Conservation (phyloP, 2,113 vertebrate genomes). For the Ramphastos sulfuratus region DNA sequence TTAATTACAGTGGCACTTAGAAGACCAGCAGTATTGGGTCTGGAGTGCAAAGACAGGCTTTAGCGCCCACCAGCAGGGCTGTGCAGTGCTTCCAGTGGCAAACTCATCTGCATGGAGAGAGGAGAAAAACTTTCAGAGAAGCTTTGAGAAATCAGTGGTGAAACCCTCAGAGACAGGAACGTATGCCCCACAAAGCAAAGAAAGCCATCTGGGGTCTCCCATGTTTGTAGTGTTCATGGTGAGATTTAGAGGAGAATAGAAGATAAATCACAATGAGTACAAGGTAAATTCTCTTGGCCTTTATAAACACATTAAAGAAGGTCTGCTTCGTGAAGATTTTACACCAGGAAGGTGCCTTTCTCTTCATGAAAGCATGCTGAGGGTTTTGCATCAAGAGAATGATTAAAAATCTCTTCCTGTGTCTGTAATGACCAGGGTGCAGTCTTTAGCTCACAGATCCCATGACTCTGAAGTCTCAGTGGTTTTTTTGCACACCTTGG, state of each 20-base stretch:
- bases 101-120: background rate
- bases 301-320: background rate
- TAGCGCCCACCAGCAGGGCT: rapidly evolving
- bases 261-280: background rate
- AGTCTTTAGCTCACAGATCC: background rate
- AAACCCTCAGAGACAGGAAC: background rate
- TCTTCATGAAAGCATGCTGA: background rate
- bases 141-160: background rate
- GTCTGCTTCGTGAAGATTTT: background rate
- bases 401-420: background rate
- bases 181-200: background rate
- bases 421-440: background rate
- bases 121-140: background rate
- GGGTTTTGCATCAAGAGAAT: background rate
- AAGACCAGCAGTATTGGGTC: background rate
- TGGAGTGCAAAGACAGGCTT: background rate
- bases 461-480: background rate
- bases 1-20: background rate
- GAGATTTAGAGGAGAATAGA: background rate
- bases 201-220: background rate
- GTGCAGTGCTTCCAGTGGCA: background rate
- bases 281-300: background rate
- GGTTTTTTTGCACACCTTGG: background rate
- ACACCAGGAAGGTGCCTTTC: background rate
- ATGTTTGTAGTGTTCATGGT: rapidly evolving